Evolutionary conservation across 2,113 vertebrate species (phyloP).

Genomic region (Antidorcas marsupialis): DNA sequence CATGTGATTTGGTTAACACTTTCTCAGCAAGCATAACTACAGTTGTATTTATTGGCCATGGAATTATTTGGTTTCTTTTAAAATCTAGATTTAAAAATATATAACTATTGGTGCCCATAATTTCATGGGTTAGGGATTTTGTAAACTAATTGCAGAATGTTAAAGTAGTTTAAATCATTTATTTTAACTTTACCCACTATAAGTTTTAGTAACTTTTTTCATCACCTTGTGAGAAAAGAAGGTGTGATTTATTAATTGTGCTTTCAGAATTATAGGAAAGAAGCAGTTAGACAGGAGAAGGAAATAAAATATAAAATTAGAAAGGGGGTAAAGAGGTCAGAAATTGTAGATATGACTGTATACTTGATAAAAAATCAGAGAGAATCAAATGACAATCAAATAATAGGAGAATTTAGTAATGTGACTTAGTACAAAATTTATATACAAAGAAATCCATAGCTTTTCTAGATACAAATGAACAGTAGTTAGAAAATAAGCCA

Average conservation of each 20-base stretch:
- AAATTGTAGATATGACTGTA: background rate
- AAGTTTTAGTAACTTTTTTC: conserved; percentile 31
- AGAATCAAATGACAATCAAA: background rate
- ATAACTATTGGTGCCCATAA: background rate
- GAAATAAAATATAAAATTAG: background rate
- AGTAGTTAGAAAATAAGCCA: background rate
- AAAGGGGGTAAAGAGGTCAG: background rate
- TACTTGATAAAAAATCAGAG: background rate
- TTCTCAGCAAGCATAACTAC: background rate
- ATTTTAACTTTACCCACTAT: background rate
- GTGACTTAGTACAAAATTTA: background rate
- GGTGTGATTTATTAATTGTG: background rate
- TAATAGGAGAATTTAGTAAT: background rate
- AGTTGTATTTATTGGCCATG: background rate
- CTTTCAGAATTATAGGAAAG: background rate
- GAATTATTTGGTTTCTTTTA: background rate
- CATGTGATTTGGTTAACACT: background rate
- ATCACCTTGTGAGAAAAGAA: conserved; percentile 4
- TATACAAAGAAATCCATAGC: background rate
- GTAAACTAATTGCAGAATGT: background rate
- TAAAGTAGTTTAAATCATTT: conserved; percentile 3
- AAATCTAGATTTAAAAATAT: background rate
- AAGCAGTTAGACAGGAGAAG: background rate
- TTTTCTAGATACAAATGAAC: background rate
- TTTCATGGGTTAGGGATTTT: background rate